Base-by-base conservation (phyloP, 2,888 invertebrate species). In the Cryptocheilus praepositus region DNA sequence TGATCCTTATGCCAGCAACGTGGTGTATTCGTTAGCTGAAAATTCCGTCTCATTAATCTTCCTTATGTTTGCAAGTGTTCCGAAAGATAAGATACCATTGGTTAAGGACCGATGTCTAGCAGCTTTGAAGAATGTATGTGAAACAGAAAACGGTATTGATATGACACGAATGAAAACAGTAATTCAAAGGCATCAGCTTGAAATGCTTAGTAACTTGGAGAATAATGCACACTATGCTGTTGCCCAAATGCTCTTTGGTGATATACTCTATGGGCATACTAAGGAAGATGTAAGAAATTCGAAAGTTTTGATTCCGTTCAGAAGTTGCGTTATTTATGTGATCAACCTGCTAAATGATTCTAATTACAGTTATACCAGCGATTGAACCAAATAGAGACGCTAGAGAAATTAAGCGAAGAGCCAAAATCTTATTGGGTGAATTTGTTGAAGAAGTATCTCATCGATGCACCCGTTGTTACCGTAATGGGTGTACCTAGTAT, bases 201-300 rank as follows among this genome's bases (percentile, higher is more conserved):
- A 94, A 83, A 91, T 91, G 68, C 89, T 94, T 45, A 93, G 93
- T 67, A 91, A 92, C 84, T 90, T 96, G 56, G 97, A 96, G 88
- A 92, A 92, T 15, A 91, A 91, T 74, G 96, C 96, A 0, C 95
- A 96, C 83, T 93, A 94, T 74, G 91, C 93, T 0, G 90, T 97
- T 58, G 94, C 96, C 0, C 93, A 93, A 84, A 92, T 93, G 80
- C 91, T 95, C 61, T 95, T 97, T 74, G 95, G 94, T 0, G 96
- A 97, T 85, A 93, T 95, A 83, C 89, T 98, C 28, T 97, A 96
- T 88, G 96, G 96, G 15, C 91, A 93, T 61, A 92, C 90, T 53
- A 91, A 93, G 75, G 89, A 92, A 75, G 94, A 96, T 87, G 95
- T 96, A 87, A 92, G 92, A 90, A 52, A 54, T 60, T 66, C 63